phyloP scores from a whole-genome alignment of 2,797 vertebrate genomes.

The Caiman crocodilus region DNA sequence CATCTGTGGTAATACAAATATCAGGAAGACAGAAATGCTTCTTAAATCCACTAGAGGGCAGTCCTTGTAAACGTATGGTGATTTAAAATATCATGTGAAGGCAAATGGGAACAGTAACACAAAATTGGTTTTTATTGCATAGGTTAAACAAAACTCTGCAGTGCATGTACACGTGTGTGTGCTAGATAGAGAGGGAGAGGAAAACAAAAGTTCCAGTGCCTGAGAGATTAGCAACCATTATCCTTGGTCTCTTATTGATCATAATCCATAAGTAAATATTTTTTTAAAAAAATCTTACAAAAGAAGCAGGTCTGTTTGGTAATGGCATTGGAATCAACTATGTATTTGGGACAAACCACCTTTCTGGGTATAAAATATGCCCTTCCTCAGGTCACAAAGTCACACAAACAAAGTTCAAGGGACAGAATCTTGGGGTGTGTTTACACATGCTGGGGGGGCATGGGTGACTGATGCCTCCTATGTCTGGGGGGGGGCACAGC shows the following conservation, averaged over 20 bases:
- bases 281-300: background rate
- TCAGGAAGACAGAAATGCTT: background rate
- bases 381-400: too few relatives aligned
- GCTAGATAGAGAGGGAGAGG: too few relatives aligned
- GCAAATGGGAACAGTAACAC: background rate
- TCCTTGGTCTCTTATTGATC: background rate
- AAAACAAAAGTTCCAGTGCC: background rate
- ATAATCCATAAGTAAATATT: rapidly evolving
- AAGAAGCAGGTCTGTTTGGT: too few relatives aligned
- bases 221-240: background rate
- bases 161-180: background rate
- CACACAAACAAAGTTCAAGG: background rate
- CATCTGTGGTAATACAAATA: background rate
- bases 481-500: too few relatives aligned
- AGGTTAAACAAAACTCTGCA: background rate
- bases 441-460: too few relatives aligned
- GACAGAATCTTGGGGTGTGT: background rate
- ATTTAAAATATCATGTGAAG: background rate
- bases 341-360: too few relatives aligned
- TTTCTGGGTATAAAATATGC: too few relatives aligned
- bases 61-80: background rate
- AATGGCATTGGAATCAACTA: too few relatives aligned
- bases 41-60: conserved; percentile 60
- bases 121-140: background rate
- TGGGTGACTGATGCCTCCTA: too few relatives aligned